Percentiles rank a stretch among this genome's conserved stretches.
Evolutionary conservation across 2,888 invertebrate species (phyloP).

Genomic region (Ornithoptera alexandrae): DNA sequence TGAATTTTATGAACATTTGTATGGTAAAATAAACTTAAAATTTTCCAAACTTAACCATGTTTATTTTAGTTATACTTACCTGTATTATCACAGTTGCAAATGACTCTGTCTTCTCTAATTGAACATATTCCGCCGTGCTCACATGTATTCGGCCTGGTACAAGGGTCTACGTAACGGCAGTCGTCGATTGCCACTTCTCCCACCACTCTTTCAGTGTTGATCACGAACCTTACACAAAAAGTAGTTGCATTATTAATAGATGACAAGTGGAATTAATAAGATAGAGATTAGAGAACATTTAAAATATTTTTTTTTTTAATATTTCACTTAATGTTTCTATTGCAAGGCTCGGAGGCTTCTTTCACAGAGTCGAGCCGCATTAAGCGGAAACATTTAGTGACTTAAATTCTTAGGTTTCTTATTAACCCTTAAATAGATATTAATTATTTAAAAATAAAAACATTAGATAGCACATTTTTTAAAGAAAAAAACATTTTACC

Average conservation of each 20-base stretch:
- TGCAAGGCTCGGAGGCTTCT: too few relatives aligned
- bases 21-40: too few relatives aligned
- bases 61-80: slow-evolving; percentile 56
- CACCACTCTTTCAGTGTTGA: slow-evolving; percentile 90
- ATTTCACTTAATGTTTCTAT: too few relatives aligned
- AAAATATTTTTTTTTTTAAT: too few relatives aligned
- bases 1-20: too few relatives aligned
- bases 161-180: slow-evolving; percentile 93
- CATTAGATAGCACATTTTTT: not conserved
- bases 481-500: slow-evolving; percentile 41
- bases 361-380: too few relatives aligned
- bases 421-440: too few relatives aligned
- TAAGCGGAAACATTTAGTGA: too few relatives aligned
- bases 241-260: not conserved
- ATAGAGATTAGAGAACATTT: too few relatives aligned
- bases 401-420: too few relatives aligned
- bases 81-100: slow-evolving; percentile 93
- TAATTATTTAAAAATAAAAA: not conserved
- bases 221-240: slow-evolving; percentile 79
- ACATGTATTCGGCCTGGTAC: slow-evolving; percentile 93
- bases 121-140: slow-evolving; percentile 96
- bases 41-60: too few relatives aligned
- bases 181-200: slow-evolving; percentile 95
- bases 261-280: too few relatives aligned
- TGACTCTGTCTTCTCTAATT: slow-evolving; percentile 91